phyloP scores from a whole-genome alignment of 2,113 vertebrate species.

The Atrichornis clamosus region DNA sequence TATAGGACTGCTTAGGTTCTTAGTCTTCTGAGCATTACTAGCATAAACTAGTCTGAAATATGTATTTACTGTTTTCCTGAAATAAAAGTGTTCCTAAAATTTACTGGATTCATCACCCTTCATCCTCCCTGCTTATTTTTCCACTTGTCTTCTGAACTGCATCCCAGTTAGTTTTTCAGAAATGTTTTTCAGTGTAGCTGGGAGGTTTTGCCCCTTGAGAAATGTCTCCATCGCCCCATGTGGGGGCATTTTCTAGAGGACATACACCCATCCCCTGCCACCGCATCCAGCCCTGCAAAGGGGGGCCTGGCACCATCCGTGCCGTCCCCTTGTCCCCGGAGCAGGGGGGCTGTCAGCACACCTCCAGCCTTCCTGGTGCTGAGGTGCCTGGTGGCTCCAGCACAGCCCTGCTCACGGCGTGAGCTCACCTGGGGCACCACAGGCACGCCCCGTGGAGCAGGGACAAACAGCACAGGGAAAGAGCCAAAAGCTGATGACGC shows the following conservation, averaged over 20 bases:
- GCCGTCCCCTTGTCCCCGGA: neutral
- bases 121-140: neutral
- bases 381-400: neutral
- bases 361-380: neutral
- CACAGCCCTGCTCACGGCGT: neutral
- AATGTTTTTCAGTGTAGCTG: neutral
- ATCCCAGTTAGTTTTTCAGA: neutral
- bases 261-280: neutral
- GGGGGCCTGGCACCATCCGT: accelerated
- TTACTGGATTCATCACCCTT: neutral
- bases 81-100: neutral
- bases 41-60: neutral
- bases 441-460: neutral
- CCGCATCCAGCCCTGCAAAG: no score
- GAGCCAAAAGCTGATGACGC: neutral
- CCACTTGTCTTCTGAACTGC: neutral
- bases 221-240: neutral
- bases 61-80: neutral
- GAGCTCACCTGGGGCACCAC: neutral
- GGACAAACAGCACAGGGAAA: neutral
- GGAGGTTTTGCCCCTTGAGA: neutral
- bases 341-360: neutral
- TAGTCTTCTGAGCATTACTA: neutral
- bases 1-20: neutral
- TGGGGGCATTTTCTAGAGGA: neutral